phyloP scores from a whole-genome alignment of 2,888 invertebrate species.

The Pecten maximus region DNA sequence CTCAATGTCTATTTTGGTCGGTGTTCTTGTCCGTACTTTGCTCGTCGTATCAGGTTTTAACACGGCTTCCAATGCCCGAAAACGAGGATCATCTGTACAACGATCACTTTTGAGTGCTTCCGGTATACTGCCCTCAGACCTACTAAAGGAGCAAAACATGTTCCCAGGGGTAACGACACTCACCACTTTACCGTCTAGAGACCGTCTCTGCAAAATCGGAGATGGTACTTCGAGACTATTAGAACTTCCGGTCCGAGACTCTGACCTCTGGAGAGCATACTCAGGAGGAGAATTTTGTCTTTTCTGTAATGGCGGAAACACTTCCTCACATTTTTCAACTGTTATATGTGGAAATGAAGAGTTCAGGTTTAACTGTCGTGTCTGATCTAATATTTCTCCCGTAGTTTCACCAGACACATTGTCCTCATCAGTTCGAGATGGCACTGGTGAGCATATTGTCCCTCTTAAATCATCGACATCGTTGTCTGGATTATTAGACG shows the following conservation, averaged over 20 bases:
- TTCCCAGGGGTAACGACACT: conserved; percentile 46
- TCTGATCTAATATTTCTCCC: background rate
- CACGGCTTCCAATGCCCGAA: conserved; percentile 38
- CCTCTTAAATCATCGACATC: conserved; percentile 13
- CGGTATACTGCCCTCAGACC: conserved; percentile 50
- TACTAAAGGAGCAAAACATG: conserved; percentile 41
- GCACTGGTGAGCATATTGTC: conserved; percentile 45
- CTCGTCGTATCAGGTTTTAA: conserved; percentile 38
- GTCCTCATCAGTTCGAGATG: background rate
- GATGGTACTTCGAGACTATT: conserved; percentile 53
- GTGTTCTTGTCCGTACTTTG: conserved; percentile 37
- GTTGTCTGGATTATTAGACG: background rate
- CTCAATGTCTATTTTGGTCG: conserved; percentile 37
- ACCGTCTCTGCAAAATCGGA: conserved; percentile 45
- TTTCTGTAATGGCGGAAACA: conserved; percentile 43
- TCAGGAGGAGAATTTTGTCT: conserved; percentile 42
- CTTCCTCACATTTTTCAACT: conserved; percentile 55
- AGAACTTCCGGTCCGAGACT: conserved; percentile 49
- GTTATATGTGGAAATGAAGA: conserved; percentile 50
- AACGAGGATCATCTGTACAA: conserved; percentile 15
- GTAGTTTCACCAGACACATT: background rate
- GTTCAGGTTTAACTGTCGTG: background rate
- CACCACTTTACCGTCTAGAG: conserved; percentile 47
- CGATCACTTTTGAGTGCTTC: conserved; percentile 28
- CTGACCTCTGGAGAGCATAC: conserved; percentile 39